Evolutionary conservation across 2,797 vertebrate species (phyloP), one percentile per base, ranked within the genome.

Genomic region (Champsocephalus gunnari): DNA sequence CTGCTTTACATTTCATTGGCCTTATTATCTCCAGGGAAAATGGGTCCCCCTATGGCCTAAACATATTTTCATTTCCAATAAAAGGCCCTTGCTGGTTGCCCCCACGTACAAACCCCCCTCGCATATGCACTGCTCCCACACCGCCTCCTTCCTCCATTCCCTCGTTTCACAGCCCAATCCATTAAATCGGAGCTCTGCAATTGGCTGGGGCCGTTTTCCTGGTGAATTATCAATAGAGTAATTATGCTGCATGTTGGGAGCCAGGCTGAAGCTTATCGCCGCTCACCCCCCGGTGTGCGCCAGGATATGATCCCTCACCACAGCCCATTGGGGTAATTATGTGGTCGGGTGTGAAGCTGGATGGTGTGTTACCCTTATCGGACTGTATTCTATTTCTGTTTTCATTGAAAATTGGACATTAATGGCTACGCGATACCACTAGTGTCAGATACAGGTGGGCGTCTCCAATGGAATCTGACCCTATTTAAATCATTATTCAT

Each of bases 201-300:
- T 95, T 95, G 95, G 94, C 90, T 77, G 77, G 85, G 85, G 70
- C 93, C 87, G 80, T 94, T 94, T 95, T 93, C 91, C 90, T 83
- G 83, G 89, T 89, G 93, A 94, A 95, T 96, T 95, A 95, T 95
- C 95, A 96, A 96, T 96, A 92, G 94, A 95, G 94, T 95, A 96
- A 96, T 96, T 95, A 96, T 94, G 89, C 92, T 89, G 92, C 87
- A 91, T 94, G 94, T 93, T 88, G 92, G 92, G 91, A 92, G 93
- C 85, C 75, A 77, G 90, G 92, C 79, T 89, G 86, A 86, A 84
- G 92, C 94, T 96, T 96, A 96, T 96, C 95, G 67, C 84, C 56
- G n/a, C 88, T 94, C 92, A 94, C 94, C 94, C 93, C 94, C 93
- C 69, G 53, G 85, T 67, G 85, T 12, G 83, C 72, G 68, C 77